Conservation (phyloP, 1,140 invertebrate species). For the Stenopsyche tienmushanensis region DNA sequence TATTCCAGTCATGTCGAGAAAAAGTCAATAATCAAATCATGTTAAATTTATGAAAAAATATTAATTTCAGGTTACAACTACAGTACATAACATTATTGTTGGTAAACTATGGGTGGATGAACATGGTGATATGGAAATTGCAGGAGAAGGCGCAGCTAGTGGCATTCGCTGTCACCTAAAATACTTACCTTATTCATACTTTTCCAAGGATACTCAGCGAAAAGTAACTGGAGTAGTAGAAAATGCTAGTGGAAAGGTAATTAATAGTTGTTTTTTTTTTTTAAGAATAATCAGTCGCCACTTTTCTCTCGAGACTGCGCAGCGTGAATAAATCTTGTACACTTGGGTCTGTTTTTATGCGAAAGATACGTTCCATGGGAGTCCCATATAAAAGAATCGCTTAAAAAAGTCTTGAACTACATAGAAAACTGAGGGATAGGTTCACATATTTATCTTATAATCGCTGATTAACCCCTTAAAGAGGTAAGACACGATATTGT, state of each 20-base stretch:
- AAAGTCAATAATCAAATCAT: too few species aligned
- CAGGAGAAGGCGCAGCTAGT: constrained; percentile 66
- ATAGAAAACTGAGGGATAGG: too few species aligned
- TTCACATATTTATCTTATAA: too few species aligned
- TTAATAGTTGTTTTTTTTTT: constrained; percentile 12
- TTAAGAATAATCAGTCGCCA: not conserved
- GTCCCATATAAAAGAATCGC: too few species aligned
- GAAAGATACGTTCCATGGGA: too few species aligned
- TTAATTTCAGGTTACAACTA: constrained; percentile 79
- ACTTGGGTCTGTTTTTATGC: too few species aligned
- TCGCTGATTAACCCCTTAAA: too few species aligned
- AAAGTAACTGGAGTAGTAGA: constrained; percentile 81
- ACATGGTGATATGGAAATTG: constrained; percentile 98
- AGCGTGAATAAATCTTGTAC: too few species aligned
- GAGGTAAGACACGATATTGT: too few species aligned
- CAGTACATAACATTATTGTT: constrained; percentile 99
- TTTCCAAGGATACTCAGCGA: constrained; percentile 89
- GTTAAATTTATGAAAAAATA: too few species aligned
- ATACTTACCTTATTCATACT: constrained; percentile 97
- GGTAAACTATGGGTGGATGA: constrained; percentile 99
- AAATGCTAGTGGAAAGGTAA: constrained; percentile 65
- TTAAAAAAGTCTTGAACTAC: too few species aligned
- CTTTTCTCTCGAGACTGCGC: not conserved
- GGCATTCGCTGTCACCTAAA: constrained; percentile 95
- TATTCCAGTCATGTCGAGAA: too few species aligned